phyloP scores from a whole-genome alignment of 2,797 vertebrate species.

The Esox lucius region DNA sequence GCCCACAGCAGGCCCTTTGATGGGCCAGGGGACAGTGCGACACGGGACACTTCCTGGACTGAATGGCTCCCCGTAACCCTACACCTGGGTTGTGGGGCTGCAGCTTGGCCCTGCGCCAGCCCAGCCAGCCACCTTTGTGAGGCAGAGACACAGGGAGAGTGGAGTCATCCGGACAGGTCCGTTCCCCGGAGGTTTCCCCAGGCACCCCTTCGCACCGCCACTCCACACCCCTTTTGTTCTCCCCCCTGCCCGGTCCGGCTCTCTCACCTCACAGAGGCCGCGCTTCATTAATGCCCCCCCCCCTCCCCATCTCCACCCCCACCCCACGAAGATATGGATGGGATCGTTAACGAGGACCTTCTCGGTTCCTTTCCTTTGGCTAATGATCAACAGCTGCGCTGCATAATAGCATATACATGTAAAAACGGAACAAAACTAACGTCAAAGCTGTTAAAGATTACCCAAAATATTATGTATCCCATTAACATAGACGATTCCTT shows the following conservation, averaged over 20 bases:
- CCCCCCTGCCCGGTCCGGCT: conserved; percentile 24
- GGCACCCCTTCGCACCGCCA: conserved; percentile 37
- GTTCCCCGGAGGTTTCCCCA: conserved; percentile 45
- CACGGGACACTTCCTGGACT: conserved; percentile 74
- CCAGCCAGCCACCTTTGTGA: conserved; percentile 48
- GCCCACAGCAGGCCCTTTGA: conserved; percentile 52
- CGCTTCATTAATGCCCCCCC: background rate
- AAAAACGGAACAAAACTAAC: too few species aligned
- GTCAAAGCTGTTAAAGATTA: background rate
- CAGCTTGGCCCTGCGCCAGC: conserved; percentile 37
- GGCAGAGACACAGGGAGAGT: conserved; percentile 10
- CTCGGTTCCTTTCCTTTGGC: background rate
- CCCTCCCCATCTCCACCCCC: conserved; percentile 2
- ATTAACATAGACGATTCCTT: background rate
- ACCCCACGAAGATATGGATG: too few species aligned
- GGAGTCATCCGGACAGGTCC: conserved; percentile 44
- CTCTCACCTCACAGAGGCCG: conserved; percentile 27
- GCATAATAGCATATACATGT: background rate
- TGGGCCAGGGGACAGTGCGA: conserved; percentile 57
- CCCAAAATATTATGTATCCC: too few species aligned
- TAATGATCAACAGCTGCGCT: background rate
- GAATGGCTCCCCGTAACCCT: conserved; percentile 64
- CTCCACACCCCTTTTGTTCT: background rate
- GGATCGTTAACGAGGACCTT: too few species aligned
- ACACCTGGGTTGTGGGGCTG: conserved; percentile 67